Evolutionary conservation across 2,888 invertebrate genomes (phyloP), one percentile per base, ranked within the genome.

Genomic region (Nomada fabriciana): DNA sequence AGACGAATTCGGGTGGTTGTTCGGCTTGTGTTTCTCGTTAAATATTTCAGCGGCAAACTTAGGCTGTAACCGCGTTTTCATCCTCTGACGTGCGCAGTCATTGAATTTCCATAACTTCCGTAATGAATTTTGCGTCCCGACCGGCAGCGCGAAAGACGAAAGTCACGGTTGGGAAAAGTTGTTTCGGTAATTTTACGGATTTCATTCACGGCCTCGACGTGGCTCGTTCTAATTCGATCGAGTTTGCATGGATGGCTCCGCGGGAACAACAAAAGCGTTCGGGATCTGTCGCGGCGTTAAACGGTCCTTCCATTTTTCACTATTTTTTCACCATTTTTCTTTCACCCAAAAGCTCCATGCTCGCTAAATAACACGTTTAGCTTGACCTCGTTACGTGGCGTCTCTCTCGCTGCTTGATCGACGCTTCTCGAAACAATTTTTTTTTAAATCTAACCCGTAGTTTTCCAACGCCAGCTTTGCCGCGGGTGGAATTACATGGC

Each of bases 131-230:
- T 55, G 10, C 64, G 61, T 25, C 11, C 2, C 25, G 57, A 42
- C 60, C 42, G 36, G 29, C n/a, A 2, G 25, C 25, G 25, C 18
- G 76, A 50, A 70, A 63, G 63, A 77, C 77, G 67, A 67, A 81
- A 70, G 75, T 70, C 82, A 53, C 64, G 43, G 25, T 36, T 20
- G 20, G 36, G 68, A 60, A 79, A 85, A 83, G 83, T 81, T 73
- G 53, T 50, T 47, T 52, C 61, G 76, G 61, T 71, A 80, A 82
- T 86, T 84, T 86, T 64, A 42, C 61, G 63, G 64, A 80, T 29
- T 80, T 75, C 73, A 75, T 86, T 76, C 76, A 52, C 47, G 13
- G 18, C 68, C 15, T 1, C 29, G 25, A 73, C 25, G 57, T 53
- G 71, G 61, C 61, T 75, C 55, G 42, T 25, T 18, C 47, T 55